Evolutionary conservation across 2,113 vertebrate species (phyloP).

Genomic region (Rhinogobius similis): DNA sequence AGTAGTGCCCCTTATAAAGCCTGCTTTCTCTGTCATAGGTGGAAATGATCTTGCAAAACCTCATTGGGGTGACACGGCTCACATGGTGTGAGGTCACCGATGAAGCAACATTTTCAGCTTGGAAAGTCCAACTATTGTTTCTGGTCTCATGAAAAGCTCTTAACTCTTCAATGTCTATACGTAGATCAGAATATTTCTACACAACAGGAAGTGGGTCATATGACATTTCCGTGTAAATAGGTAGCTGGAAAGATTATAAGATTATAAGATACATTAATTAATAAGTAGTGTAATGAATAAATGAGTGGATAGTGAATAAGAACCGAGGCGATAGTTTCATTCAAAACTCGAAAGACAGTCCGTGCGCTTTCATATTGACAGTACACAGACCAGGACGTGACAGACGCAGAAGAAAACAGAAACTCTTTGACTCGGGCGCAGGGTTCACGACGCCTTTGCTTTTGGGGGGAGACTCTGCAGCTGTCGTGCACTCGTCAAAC

Average conservation of each 20-base stretch:
- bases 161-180: background rate
- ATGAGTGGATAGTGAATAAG: background rate
- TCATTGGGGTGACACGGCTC: conserved; percentile 28
- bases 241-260: background rate
- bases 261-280: background rate
- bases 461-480: conserved; percentile 15
- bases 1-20: background rate
- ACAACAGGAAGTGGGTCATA: background rate
- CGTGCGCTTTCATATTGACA: background rate
- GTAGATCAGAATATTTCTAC: background rate
- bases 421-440: background rate
- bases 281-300: background rate
- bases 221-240: background rate
- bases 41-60: conserved; percentile 3
- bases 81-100: conserved; percentile 54
- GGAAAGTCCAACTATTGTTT: background rate
- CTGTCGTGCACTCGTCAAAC: conserved; percentile 5
- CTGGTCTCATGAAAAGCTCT: background rate
- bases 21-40: background rate
- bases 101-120: conserved; percentile 49
- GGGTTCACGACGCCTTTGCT: background rate
- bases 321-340: background rate
- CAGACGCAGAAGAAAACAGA: background rate
- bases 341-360: background rate
- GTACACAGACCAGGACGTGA: background rate